Evolutionary conservation across 2,888 invertebrate genomes (phyloP).

Genomic region (Synergus umbraculus): DNA sequence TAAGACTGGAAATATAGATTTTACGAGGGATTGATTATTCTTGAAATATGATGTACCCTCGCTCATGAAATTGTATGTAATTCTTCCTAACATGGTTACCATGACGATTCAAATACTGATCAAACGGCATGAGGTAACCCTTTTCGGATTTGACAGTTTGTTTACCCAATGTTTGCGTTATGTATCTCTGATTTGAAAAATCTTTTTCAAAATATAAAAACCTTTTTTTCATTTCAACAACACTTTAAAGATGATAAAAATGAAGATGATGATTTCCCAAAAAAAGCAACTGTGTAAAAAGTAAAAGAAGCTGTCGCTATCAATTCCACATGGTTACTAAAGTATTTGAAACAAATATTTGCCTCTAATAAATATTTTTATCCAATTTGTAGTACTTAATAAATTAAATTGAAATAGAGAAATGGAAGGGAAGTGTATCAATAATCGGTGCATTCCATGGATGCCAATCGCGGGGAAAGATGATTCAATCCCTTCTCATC

Average conservation of each 20-base stretch:
- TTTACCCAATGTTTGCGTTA: background rate
- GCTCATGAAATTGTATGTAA: too few relatives aligned
- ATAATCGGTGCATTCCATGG: conserved; percentile 54
- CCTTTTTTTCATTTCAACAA: background rate
- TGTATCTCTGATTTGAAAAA: background rate
- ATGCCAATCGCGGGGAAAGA: conserved; percentile 55
- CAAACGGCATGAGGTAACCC: background rate
- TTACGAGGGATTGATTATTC: too few relatives aligned
- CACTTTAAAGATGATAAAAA: background rate
- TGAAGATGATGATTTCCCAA: background rate
- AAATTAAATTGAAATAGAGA: background rate
- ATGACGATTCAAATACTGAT: conserved; percentile 2
- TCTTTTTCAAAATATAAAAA: background rate
- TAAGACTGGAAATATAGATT: background rate
- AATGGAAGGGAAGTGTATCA: background rate
- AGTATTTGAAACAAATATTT: background rate
- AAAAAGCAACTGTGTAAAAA: background rate
- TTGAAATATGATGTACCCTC: too few relatives aligned
- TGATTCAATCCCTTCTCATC: conserved; percentile 42
- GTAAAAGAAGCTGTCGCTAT: background rate
- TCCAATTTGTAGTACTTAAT: background rate
- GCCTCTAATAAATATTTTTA: background rate
- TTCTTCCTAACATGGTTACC: background rate
- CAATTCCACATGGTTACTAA: background rate
- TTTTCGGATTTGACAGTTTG: background rate